A percentile compares a stretch with the other conserved stretches of the same genome.
Evolutionary conservation across 2,113 vertebrate genomes (phyloP).

Genomic region (Naja naja): DNA sequence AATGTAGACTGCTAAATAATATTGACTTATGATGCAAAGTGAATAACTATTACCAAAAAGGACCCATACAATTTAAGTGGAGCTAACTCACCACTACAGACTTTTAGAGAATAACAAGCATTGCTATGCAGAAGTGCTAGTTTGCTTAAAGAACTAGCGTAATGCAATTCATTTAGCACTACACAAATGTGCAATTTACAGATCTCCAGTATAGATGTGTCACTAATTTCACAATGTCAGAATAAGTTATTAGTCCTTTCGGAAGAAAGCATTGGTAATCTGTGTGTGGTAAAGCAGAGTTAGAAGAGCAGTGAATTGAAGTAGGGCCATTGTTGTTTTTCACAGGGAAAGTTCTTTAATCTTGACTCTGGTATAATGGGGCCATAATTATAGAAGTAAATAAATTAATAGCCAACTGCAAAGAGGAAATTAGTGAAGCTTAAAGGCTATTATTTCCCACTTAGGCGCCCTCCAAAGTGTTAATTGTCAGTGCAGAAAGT

Average conservation of each 20-base stretch:
- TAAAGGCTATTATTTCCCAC: constrained; percentile 3
- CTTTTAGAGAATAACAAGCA: not conserved
- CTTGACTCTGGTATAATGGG: not conserved
- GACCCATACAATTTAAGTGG: not conserved
- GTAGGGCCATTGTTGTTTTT: not conserved
- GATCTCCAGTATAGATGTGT: not conserved
- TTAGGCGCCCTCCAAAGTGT: constrained; percentile 3
- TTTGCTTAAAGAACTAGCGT: not conserved
- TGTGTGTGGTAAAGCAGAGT: not conserved
- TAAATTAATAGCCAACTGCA: not conserved
- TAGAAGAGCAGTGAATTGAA: not conserved
- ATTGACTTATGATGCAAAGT: not conserved
- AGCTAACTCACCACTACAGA: not conserved
- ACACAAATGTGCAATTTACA: not conserved
- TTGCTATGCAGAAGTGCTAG: not conserved
- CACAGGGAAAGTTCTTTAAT: not conserved
- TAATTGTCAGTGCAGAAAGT: not conserved
- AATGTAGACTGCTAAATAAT: not conserved
- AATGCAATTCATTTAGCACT: not conserved
- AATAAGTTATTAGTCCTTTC: not conserved
- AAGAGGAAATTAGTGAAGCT: not conserved
- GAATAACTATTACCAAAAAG: not conserved
- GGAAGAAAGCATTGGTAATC: not conserved
- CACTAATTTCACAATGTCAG: constrained; percentile 1
- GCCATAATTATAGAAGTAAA: constrained; percentile 12